Conservation (phyloP, 2,113 vertebrate genomes). For the Neofelis nebulosa region DNA sequence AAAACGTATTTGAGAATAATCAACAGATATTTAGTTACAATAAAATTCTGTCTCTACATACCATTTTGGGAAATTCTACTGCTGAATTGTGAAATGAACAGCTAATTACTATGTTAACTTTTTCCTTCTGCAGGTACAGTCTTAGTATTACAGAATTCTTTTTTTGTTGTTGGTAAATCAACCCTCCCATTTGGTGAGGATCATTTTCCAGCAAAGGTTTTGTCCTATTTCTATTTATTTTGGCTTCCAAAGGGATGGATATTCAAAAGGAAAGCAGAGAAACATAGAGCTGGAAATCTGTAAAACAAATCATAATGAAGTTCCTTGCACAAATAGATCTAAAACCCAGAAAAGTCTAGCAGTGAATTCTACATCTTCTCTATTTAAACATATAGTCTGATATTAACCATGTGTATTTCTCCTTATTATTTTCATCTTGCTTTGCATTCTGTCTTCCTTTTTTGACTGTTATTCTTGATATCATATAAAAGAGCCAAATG, state of each 20-base stretch:
- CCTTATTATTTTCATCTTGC: not conserved
- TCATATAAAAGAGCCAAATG: not conserved
- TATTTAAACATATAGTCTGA: not conserved
- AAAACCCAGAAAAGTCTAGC: not conserved
- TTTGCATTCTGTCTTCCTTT: not conserved
- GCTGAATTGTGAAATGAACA: not conserved
- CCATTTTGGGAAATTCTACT: not conserved
- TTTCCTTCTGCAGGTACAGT: not conserved
- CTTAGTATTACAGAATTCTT: not conserved
- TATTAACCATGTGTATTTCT: not conserved
- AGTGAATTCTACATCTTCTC: not conserved
- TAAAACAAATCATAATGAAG: not conserved
- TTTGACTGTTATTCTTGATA: not conserved
- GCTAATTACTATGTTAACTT: not conserved
- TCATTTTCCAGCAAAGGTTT: not conserved
- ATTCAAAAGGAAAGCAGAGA: not conserved
- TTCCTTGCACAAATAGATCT: not conserved
- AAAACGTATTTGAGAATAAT: not conserved
- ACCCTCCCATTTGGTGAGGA: not conserved
- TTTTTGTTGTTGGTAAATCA: not conserved
- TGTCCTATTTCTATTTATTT: conserved; percentile 7
- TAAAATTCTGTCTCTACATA: not conserved
- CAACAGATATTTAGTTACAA: not conserved
- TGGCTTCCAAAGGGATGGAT: not conserved
- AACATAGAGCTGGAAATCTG: not conserved